These are phyloP conservation scores for Xyrichtys novacula DNA, from an alignment of 2,797 vertebrate genomes.

Conservation along the genomic window DNA sequence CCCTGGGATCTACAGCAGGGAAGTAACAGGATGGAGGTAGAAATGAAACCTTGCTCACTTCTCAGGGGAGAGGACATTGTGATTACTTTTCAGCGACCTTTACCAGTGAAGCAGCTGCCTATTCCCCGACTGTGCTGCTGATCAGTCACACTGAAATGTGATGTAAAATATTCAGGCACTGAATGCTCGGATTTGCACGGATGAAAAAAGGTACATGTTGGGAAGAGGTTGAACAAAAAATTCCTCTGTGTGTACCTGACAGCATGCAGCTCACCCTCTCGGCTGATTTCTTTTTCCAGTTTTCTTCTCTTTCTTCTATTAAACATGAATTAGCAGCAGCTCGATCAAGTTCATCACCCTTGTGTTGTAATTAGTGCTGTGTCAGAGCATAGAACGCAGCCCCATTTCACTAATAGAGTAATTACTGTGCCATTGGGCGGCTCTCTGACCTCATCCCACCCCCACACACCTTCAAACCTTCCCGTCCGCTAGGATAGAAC, in stretches of 20 bases:
- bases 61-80: constrained; percentile 61
- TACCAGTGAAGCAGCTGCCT: constrained; percentile 30
- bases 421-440: constrained; percentile 49
- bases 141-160: constrained; percentile 53
- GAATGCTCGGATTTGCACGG: constrained; percentile 33
- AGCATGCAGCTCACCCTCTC: not conserved
- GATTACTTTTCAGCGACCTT: constrained; percentile 70
- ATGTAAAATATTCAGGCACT: constrained; percentile 39
- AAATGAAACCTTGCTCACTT: constrained; percentile 61
- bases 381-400: constrained; percentile 42
- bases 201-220: constrained; percentile 21
- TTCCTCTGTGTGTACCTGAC: not conserved
- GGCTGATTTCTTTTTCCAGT: not conserved
- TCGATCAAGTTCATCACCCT: constrained; percentile 69
- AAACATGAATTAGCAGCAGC: constrained; percentile 55
- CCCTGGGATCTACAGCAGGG: constrained; percentile 46
- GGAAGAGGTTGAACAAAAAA: constrained; percentile 29
- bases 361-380: constrained; percentile 67
- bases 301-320: constrained; percentile 30
- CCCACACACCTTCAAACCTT: constrained; percentile 34
- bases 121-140: constrained; percentile 17
- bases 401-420: constrained; percentile 63
- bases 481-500: constrained; percentile 54
- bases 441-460: constrained; percentile 51
- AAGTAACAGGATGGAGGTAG: constrained; percentile 52